Conservation (phyloP, 2,113 vertebrate species). For the Gymnorhina tibicen region DNA sequence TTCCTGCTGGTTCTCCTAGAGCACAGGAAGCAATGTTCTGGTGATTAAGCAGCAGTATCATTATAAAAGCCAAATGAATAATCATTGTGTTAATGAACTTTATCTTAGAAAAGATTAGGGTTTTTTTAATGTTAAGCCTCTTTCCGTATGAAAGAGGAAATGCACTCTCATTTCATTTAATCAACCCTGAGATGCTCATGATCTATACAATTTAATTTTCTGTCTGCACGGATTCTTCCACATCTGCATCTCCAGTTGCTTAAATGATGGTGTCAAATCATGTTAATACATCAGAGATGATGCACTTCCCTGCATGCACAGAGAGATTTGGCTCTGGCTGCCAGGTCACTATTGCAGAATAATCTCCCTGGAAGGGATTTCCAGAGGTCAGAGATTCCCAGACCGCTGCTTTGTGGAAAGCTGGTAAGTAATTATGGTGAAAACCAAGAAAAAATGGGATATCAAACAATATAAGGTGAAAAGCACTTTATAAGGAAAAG, state of each 20-base stretch:
- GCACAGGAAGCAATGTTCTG: conserved; percentile 75
- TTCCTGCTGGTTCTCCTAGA: conserved; percentile 70
- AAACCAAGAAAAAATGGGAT: not conserved
- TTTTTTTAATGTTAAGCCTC: conserved; percentile 68
- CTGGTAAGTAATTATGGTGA: not conserved
- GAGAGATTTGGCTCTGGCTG: not conserved
- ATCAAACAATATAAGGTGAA: not conserved
- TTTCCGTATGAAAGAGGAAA: conserved; percentile 69
- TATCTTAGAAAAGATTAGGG: conserved; percentile 74
- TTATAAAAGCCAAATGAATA: conserved; percentile 78
- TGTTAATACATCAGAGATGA: not conserved
- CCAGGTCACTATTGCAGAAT: not conserved
- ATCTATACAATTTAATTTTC: conserved; percentile 66
- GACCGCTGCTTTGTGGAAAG: not conserved
- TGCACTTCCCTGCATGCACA: not conserved
- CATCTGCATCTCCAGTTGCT: not conserved
- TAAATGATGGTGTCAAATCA: not conserved
- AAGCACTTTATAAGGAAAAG: not conserved
- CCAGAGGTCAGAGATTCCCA: not conserved
- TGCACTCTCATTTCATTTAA: conserved; percentile 72
- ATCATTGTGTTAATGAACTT: conserved; percentile 80
- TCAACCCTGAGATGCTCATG: conserved; percentile 63
- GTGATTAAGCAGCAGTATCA: conserved; percentile 78
- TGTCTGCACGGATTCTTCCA: conserved; percentile 21
- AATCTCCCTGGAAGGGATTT: not conserved